Percentiles rank a stretch among this genome's conserved stretches.
These are phyloP conservation scores for Cosmopolites sordidus DNA, from an alignment of 2,888 invertebrate species.

Conservation along the genomic window DNA sequence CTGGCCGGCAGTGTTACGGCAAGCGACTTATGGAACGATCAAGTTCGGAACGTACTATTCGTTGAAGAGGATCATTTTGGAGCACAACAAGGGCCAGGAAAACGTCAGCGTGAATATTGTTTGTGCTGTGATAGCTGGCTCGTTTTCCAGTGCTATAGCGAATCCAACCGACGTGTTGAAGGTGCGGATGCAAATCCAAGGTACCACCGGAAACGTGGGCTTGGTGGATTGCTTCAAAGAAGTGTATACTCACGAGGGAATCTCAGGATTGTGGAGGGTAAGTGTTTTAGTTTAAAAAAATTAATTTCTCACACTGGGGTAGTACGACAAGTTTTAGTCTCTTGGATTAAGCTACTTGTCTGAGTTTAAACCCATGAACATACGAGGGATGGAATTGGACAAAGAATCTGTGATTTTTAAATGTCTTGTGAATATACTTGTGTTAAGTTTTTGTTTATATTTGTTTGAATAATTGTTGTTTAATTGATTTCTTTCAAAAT, in stretches of 20 bases:
- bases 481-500: no score
- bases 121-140: slow-evolving; percentile 81
- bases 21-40: slow-evolving; percentile 93
- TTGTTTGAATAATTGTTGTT: no score
- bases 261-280: slow-evolving; percentile 82
- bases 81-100: slow-evolving; percentile 53
- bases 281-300: no score
- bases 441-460: no score
- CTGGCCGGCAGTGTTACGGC: slow-evolving; percentile 86
- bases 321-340: no score
- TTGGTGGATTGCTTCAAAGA: slow-evolving; percentile 76
- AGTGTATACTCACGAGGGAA: slow-evolving; percentile 79
- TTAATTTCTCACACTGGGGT: slow-evolving; percentile 8
- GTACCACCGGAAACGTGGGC: slow-evolving; percentile 48
- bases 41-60: slow-evolving; percentile 96
- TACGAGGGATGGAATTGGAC: no score
- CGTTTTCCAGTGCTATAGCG: slow-evolving; percentile 90
- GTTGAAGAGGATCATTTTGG: slow-evolving; percentile 66
- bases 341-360: no score
- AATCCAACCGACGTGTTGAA: slow-evolving; percentile 96
- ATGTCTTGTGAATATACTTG: no score
- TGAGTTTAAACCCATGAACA: no score
- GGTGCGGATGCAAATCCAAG: slow-evolving; percentile 86
- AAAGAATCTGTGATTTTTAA: no score
- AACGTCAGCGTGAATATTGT: slow-evolving; percentile 66